Evolutionary conservation across 2,797 vertebrate species (phyloP).

Genomic region (Denticeps clupeoides): DNA sequence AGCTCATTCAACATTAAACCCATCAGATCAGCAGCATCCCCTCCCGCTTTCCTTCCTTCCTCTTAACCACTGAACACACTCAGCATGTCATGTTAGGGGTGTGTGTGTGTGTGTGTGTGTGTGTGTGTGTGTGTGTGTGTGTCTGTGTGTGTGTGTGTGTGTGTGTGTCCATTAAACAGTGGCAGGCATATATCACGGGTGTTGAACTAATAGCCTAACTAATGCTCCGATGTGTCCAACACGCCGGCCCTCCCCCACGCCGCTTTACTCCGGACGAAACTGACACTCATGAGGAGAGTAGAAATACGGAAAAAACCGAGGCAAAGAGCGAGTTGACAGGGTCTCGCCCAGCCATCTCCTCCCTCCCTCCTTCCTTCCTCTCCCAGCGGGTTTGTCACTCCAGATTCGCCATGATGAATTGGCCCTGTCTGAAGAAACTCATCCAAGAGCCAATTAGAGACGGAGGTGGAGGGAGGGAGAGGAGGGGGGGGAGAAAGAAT

Average conservation of each 20-base stretch:
- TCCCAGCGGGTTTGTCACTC: constrained; percentile 33
- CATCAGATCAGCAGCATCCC: neutral
- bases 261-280: constrained; percentile 8
- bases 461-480: constrained; percentile 6
- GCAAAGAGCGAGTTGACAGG: constrained; percentile 31
- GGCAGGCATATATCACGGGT: constrained; percentile 89
- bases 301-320: constrained; percentile 8
- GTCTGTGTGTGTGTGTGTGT: constrained; percentile 17
- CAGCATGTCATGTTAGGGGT: neutral
- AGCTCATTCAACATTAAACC: constrained; percentile 10
- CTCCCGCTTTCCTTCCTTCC: neutral
- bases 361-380: constrained; percentile 10
- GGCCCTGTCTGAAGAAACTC: constrained; percentile 37
- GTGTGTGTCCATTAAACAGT: constrained; percentile 53
- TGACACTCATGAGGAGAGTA: constrained; percentile 19
- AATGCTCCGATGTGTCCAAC: constrained; percentile 80
- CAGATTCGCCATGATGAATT: constrained; percentile 35
- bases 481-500: constrained; percentile 4
- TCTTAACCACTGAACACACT: neutral
- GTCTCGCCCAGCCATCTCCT: constrained; percentile 31
- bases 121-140: constrained; percentile 22
- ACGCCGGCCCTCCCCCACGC: constrained; percentile 39
- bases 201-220: constrained; percentile 97
- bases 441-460: constrained; percentile 34
- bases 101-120: constrained; percentile 18